Evolutionary conservation across 2,888 invertebrate genomes (phyloP), one percentile per base, ranked within the genome.

Genomic region (Branchinecta sandiegonensis): DNA sequence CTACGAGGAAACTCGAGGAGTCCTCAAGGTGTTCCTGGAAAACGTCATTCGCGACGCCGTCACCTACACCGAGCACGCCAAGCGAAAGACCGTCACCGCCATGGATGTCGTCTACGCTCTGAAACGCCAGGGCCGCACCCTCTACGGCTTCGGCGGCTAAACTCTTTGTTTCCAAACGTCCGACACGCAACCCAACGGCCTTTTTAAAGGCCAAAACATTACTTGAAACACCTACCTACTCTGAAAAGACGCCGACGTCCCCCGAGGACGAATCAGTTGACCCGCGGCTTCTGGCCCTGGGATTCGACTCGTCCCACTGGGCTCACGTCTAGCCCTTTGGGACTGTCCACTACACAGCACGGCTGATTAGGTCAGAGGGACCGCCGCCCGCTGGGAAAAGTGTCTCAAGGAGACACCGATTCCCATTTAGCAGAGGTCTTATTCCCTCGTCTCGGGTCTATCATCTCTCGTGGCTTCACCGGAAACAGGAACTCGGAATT

Each of bases 101-200:
- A 89, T 90, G 89, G 90, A 90, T 73, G 87, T 91, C 12, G 89
- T 90, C 66, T 91, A 90, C 75, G 89, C 89, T n/a, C 77, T 90
- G 75, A 89, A 90, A 76, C 81, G 89, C 66, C 89, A 90, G 79
- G 88, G 89, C 8, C 82, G 88, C 73, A 90, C 89, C 71, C 78
- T 90, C 11, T 90, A 90, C 78, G 89, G 90, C 69, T 90, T 88
- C 75, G 87, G 87, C 66, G 87, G 87, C 72, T 79, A 78, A 78
- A 69, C 37, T 8, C n/a, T 46, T n/a, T 8, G 13, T 67, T 17
- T 13, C 14, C 13, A 8, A 23, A 17, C 47, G n/a, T 56, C 46
- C 47, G 12, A 69, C 56, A 8, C 7, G 7, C 9, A 14, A 8
- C 48, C 23, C 64, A 68, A 48, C 66, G 69, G 69, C 69, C 69